Conservation (phyloP, 2,888 invertebrate species). For the Ophioninae sp. region DNA sequence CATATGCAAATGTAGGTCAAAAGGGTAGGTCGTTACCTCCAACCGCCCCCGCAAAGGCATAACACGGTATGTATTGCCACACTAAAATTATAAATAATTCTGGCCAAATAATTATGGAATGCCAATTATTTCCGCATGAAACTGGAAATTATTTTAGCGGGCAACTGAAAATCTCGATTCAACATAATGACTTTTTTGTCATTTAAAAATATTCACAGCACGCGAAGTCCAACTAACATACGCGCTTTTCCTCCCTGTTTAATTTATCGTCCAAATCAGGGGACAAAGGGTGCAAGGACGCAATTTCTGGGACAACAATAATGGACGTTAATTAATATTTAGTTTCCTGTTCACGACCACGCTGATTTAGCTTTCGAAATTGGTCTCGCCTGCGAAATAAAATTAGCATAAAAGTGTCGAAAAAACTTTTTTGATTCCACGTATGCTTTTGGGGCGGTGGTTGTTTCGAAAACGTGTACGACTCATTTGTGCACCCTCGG, state of each 20-base stretch:
- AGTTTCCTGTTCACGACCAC: constrained; percentile 40
- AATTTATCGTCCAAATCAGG: constrained; percentile 55
- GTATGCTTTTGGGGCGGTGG: neutral
- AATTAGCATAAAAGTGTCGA: constrained; percentile 77
- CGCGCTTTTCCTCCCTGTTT: neutral
- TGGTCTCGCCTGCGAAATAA: constrained; percentile 75
- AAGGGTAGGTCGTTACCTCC: constrained; percentile 37
- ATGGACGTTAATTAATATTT: constrained; percentile 64
- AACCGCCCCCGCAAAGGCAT: constrained; percentile 7
- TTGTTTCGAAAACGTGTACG: constrained; percentile 27
- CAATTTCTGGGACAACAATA: constrained; percentile 40
- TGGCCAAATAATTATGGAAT: neutral
- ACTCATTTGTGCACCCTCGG: constrained; percentile 64
- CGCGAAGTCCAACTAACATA: neutral
- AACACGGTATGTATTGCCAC: constrained; percentile 20
- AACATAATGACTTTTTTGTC: neutral
- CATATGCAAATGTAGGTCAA: constrained; percentile 50
- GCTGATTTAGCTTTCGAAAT: constrained; percentile 72
- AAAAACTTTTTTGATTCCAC: constrained; percentile 69
- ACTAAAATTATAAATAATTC: constrained; percentile 27
- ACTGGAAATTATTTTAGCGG: neutral
- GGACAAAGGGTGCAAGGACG: neutral
- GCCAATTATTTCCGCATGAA: neutral
- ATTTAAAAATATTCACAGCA: neutral
- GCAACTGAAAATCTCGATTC: neutral